Conservation (phyloP, 2,888 invertebrate species). For the Eupithecia dodoneata region DNA sequence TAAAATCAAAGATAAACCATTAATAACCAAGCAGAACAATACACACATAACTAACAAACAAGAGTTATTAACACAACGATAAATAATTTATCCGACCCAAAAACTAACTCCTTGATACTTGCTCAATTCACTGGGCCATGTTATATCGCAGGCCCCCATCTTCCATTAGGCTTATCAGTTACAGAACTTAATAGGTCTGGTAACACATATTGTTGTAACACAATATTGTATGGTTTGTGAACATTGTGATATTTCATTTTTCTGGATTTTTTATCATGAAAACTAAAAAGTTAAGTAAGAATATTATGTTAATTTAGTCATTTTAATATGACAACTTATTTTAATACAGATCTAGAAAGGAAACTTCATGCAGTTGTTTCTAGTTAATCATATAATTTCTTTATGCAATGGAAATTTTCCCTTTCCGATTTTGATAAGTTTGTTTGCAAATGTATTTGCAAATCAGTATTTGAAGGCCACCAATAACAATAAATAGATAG, state of each 20-base stretch:
- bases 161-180: conserved; percentile 63
- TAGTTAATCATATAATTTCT: too few relatives aligned
- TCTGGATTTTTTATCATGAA: background rate
- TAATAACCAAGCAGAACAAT: conserved; percentile 34
- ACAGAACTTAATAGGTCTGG: conserved; percentile 63
- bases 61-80: conserved; percentile 49
- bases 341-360: too few relatives aligned
- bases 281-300: background rate
- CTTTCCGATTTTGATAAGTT: too few relatives aligned
- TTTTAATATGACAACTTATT: too few relatives aligned
- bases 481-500: background rate
- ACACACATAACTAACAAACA: conserved; percentile 44
- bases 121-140: conserved; percentile 46
- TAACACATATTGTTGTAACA: conserved; percentile 37
- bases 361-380: too few relatives aligned
- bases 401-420: too few relatives aligned
- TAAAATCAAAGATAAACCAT: conserved; percentile 32
- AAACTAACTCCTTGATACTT: conserved; percentile 49
- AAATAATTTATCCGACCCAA: conserved; percentile 60
- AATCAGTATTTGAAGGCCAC: too few relatives aligned
- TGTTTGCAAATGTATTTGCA: too few relatives aligned
- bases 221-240: background rate
- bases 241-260: background rate
- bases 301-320: background rate
- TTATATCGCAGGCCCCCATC: conserved; percentile 67